These are phyloP conservation scores for Istiophorus platypterus DNA, from an alignment of 2,113 vertebrate genomes.

Conservation along the genomic window DNA sequence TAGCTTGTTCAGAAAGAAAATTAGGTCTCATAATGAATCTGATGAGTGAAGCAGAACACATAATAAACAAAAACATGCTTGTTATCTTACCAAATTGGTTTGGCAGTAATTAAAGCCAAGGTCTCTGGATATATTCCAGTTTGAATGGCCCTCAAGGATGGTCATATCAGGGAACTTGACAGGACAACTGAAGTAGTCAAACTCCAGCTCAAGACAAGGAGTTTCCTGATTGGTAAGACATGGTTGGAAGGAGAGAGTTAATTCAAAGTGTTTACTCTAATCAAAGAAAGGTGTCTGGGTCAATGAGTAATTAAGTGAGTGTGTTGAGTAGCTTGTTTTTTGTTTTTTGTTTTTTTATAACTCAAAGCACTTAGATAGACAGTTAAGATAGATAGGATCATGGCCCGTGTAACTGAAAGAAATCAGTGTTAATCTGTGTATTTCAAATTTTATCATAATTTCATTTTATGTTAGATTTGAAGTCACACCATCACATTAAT, in stretches of 20 bases:
- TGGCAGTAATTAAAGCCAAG: conserved; percentile 96
- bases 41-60: neutral
- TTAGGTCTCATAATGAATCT: neutral
- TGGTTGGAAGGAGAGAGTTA: neutral
- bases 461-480: neutral
- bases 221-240: conserved; percentile 89
- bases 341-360: too few species aligned
- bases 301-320: conserved; percentile 57
- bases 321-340: conserved; percentile 56
- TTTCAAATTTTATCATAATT: neutral
- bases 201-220: conserved; percentile 97
- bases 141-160: conserved; percentile 95
- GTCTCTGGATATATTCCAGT: conserved; percentile 96
- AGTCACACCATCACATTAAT: neutral
- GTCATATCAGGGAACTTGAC: conserved; percentile 97
- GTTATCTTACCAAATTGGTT: conserved; percentile 89
- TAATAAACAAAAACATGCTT: neutral
- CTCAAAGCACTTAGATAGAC: too few species aligned
- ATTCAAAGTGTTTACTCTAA: conserved; percentile 34
- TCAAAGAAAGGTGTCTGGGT: conserved; percentile 38
- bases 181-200: conserved; percentile 96
- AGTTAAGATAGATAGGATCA: too few species aligned
- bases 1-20: neutral
- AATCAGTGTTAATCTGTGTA: neutral
- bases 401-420: neutral